Conservation (phyloP, 2,888 invertebrate genomes). For the Amphipyra berbera region DNA sequence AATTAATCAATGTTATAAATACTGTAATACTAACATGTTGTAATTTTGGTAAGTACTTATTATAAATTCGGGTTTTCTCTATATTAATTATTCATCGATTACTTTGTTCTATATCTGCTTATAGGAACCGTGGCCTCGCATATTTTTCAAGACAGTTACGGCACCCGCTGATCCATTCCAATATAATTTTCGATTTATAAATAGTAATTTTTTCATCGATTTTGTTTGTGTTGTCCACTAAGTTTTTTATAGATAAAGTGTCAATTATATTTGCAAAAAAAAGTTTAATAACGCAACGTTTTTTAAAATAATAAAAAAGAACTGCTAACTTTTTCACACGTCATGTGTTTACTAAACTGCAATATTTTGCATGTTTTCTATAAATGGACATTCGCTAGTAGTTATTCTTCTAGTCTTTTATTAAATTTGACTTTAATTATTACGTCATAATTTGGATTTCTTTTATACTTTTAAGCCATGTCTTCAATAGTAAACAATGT, state of each 20-base stretch:
- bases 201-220: constrained; percentile 39
- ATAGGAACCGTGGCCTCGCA: constrained; percentile 82
- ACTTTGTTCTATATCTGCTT: constrained; percentile 51
- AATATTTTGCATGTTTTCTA: constrained; percentile 37
- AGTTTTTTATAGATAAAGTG: constrained; percentile 52
- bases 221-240: constrained; percentile 66
- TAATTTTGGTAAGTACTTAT: constrained; percentile 83
- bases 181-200: constrained; percentile 47
- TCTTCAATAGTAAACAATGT: too few relatives aligned
- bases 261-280: constrained; percentile 63
- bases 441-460: constrained; percentile 34
- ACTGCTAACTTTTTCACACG: constrained; percentile 6
- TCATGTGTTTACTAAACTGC: constrained; percentile 35
- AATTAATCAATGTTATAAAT: constrained; percentile 68
- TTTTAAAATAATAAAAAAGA: constrained; percentile 4
- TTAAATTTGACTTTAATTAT: constrained; percentile 45
- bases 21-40: constrained; percentile 68
- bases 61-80: constrained; percentile 69
- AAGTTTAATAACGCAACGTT: constrained; percentile 22
- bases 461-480: constrained; percentile 10
- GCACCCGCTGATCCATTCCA: constrained; percentile 79
- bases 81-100: constrained; percentile 53
- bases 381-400: constrained; percentile 44
- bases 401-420: constrained; percentile 58
- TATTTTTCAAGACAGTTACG: constrained; percentile 71